Evolutionary conservation across 2,797 vertebrate species (phyloP), one percentile per base, ranked within the genome.

Genomic region (Cossypha caffra): DNA sequence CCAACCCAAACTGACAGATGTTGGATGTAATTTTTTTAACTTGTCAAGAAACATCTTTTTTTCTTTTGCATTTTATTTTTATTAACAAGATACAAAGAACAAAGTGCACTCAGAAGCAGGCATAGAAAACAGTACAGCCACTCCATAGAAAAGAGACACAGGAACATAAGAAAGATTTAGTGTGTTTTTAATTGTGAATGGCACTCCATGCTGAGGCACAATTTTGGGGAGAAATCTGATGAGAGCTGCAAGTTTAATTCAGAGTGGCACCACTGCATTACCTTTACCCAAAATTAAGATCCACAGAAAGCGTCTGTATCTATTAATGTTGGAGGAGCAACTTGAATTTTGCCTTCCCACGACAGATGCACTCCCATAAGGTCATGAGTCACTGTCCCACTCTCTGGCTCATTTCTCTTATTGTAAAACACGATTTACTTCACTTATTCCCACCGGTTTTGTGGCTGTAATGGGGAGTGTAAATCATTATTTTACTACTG

Each of bases 1-100:
- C 93, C 94, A 95, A 95, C 40, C 69, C 88, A 95, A 93, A 93
- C 66, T 81, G 96, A 96, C 95, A 93, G 91, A 91, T 82, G 71
- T 29, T 86, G 73, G 38, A 54, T 74, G 76, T 50, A 82, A 88
- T 92, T 95, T 95, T 96, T 97, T 95, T 93, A 92, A 81, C 29
- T 67, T 96, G 93, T 91, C 94, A 94, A 73, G 79, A 93, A n/a
- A 38, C 23, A 94, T 94, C 55, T 54, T 88, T 91, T 85, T 73
- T 93, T 81, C 42, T 88, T 93, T 81, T 79, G 42, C 15, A 43
- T 90, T 88, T 95, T 90, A 79, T 78, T 88, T 91, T 84, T 91
- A 74, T 93, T 88, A 93, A 93, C 86, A 93, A 88, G 59, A 64
- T 84, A 52, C 29, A 86, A 88, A 43, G 58, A 81, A 80, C 26